Base-by-base conservation (phyloP, 2,888 invertebrate genomes). In the Leptinotarsa peninsularis region DNA sequence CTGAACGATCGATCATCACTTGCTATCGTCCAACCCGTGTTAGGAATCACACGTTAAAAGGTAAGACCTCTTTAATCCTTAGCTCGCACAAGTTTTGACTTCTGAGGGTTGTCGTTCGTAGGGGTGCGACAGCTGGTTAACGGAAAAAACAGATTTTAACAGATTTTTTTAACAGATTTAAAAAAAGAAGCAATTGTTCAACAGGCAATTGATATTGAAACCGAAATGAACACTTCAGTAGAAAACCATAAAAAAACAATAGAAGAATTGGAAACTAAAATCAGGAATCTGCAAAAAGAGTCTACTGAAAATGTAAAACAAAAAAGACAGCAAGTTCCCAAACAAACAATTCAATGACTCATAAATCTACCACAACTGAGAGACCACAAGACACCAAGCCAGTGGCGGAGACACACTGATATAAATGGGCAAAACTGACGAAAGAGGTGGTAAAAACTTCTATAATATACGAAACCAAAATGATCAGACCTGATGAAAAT, bases 131-230 rank as follows among this genome's bases (percentile, higher is more conserved):
- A n/a, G n/a, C n/a, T n/a, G n/a, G n/a, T n/a, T n/a, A n/a, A n/a
- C n/a, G n/a, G n/a, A n/a, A n/a, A n/a, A n/a, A n/a, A n/a, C n/a
- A n/a, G n/a, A n/a, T n/a, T n/a, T n/a, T n/a, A n/a, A n/a, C n/a
- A n/a, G n/a, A n/a, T n/a, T n/a, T n/a, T n/a, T n/a, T n/a, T n/a
- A n/a, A n/a, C n/a, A n/a, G n/a, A n/a, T 27, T 5, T 0, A 5
- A 5, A 52, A 52, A 67, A 67, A 4, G 15, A 52, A n/a, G 5
- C 18, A 14, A 13, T 21, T 18, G n/a, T 67, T 13, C 67, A 67
- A 23, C 67, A 67, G n/a, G 50, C 67, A 49, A 50, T 67, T 21
- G 67, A 67, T 3, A 67, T 67, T 5, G 67, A 67, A 67, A 23
- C 52, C 15, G 52, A 67, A 67, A 50, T 67, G 67, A 21, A 67